These are phyloP conservation scores for Triplophysa rosa DNA, from an alignment of 2,113 vertebrate genomes.

Conservation along the genomic window DNA sequence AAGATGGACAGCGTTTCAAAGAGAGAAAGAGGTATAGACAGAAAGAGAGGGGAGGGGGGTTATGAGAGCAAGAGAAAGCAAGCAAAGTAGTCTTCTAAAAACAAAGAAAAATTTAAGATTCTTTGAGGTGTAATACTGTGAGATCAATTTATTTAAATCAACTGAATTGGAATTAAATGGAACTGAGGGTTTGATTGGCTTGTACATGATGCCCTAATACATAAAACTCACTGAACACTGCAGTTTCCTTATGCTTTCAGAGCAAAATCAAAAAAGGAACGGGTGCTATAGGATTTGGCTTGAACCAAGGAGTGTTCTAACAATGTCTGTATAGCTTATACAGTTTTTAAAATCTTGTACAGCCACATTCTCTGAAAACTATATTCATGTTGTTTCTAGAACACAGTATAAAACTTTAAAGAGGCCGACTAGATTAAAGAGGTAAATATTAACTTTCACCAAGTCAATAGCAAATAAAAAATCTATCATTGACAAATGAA, in stretches of 20 bases:
- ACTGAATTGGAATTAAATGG: conserved; percentile 5
- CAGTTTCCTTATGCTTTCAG: conserved; percentile 2
- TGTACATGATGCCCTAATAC: conserved; percentile 6
- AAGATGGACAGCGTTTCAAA: background rate
- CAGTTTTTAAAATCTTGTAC: no score
- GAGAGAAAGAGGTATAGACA: background rate
- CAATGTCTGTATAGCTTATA: no score
- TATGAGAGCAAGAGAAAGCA: background rate
- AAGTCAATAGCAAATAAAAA: background rate
- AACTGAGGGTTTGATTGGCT: conserved; percentile 22
- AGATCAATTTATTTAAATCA: conserved; percentile 14
- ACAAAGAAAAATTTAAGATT: conserved; percentile 7
- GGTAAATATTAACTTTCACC: background rate
- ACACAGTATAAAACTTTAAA: background rate
- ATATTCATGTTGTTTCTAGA: no score
- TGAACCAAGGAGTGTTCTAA: background rate
- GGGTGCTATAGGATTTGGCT: background rate
- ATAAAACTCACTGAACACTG: background rate
- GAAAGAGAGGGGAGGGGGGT: background rate
- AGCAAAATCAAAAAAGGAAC: conserved; percentile 3
- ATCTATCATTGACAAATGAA: background rate
- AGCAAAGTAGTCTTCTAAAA: background rate
- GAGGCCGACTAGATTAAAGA: background rate
- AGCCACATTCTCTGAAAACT: no score
- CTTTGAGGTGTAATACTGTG: background rate